These are phyloP conservation scores for Tyto alba DNA, from an alignment of 2,113 vertebrate genomes.

Conservation along the genomic window DNA sequence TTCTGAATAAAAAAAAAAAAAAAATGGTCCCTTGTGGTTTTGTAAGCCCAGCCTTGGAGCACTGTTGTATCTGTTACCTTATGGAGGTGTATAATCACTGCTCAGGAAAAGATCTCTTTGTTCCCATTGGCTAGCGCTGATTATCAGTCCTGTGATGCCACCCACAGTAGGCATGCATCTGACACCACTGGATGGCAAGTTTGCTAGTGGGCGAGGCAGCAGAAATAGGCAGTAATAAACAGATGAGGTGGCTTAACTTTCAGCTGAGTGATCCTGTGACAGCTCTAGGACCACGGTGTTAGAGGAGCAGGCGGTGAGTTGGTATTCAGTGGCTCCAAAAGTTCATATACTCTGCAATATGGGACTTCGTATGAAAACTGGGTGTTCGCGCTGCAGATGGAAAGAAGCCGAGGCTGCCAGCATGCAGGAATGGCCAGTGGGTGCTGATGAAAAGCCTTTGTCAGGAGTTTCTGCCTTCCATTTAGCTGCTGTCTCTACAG, in stretches of 20 bases:
- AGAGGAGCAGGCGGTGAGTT: neutral
- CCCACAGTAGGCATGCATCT: neutral
- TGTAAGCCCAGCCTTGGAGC: neutral
- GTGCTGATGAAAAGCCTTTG: neutral
- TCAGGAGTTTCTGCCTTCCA: neutral
- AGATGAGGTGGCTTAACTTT: neutral
- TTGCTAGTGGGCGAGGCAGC: neutral
- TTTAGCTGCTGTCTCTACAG: neutral
- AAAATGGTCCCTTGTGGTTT: neutral
- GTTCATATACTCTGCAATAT: neutral
- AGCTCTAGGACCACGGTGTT: neutral
- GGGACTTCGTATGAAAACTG: neutral
- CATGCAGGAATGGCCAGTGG: neutral
- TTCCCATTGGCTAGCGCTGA: neutral
- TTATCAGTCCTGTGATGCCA: neutral
- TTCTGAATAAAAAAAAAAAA: neutral
- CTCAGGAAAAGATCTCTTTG: neutral
- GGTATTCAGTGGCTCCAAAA: neutral
- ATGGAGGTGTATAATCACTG: neutral
- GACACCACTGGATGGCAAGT: neutral
- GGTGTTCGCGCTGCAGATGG: neutral
- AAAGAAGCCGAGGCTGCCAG: neutral
- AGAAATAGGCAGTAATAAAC: neutral
- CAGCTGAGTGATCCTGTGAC: neutral
- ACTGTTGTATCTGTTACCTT: neutral